These are phyloP conservation scores for Tychaedon coryphoeus DNA, from an alignment of 2,113 vertebrate species.

Conservation along the genomic window DNA sequence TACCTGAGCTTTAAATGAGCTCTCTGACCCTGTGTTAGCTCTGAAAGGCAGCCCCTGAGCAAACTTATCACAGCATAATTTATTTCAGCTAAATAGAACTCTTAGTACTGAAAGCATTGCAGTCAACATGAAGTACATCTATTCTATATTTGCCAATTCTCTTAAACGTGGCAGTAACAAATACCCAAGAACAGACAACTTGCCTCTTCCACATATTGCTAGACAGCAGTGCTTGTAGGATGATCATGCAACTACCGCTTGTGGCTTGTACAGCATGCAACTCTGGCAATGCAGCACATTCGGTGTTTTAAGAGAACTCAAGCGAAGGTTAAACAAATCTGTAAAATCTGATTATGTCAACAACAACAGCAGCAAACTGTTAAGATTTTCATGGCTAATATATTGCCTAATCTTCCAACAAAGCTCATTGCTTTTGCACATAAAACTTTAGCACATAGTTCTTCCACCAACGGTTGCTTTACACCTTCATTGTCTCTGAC, in stretches of 20 bases:
- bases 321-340: not conserved
- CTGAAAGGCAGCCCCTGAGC: not conserved
- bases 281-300: not conserved
- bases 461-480: not conserved
- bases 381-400: not conserved
- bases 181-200: not conserved
- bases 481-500: not conserved
- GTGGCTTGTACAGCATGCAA: not conserved
- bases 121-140: not conserved
- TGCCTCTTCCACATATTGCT: not conserved
- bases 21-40: not conserved
- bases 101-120: not conserved
- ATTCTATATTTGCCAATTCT: not conserved
- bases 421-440: not conserved
- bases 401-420: not conserved
- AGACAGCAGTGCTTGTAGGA: not conserved
- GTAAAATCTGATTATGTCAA: not conserved
- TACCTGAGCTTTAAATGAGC: not conserved
- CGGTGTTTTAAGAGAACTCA: not conserved
- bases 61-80: not conserved
- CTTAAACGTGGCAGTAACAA: not conserved
- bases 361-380: not conserved
- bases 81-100: not conserved
- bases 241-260: not conserved
- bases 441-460: not conserved